Conservation (phyloP, 2,797 vertebrate genomes). For the Argentina silus region DNA sequence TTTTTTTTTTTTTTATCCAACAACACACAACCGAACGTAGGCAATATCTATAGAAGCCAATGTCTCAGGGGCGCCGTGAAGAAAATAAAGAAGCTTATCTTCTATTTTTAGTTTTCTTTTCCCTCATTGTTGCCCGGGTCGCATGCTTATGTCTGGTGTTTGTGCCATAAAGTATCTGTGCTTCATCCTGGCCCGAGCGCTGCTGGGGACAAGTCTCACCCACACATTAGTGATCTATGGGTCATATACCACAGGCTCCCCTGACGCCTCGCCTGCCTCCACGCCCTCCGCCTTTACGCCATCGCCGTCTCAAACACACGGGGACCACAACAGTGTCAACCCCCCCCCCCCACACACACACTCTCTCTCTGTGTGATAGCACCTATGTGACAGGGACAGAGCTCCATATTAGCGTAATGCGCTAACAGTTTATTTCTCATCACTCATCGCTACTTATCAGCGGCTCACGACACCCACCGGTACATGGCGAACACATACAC, state of each 20-base stretch:
- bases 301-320: background rate
- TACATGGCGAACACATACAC: slow-evolving; percentile 36
- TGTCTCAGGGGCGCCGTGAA: slow-evolving; percentile 64
- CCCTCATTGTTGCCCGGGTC: slow-evolving; percentile 68
- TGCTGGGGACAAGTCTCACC: slow-evolving; percentile 71
- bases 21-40: slow-evolving; percentile 5
- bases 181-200: slow-evolving; percentile 55
- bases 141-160: slow-evolving; percentile 56
- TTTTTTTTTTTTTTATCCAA: slow-evolving; percentile 26
- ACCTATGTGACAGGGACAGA: slow-evolving; percentile 56
- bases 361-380: slow-evolving; percentile 49
- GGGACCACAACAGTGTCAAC: slow-evolving; percentile 16
- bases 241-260: slow-evolving; percentile 52
- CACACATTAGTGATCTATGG: slow-evolving; percentile 72
- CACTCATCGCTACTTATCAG: slow-evolving; percentile 57
- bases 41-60: slow-evolving; percentile 58
- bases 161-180: slow-evolving; percentile 67
- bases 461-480: slow-evolving; percentile 25
- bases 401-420: slow-evolving; percentile 62
- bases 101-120: slow-evolving; percentile 72
- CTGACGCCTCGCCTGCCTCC: no score
- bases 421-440: slow-evolving; percentile 58
- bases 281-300: no score
- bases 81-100: slow-evolving; percentile 51
- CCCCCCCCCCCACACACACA: slow-evolving; percentile 38